A percentile compares a stretch with the other conserved stretches of the same genome.
These are phyloP conservation scores for Drosophila nigromelanica DNA, from an alignment of 1,140 invertebrate genomes.

Conservation along the genomic window DNA sequence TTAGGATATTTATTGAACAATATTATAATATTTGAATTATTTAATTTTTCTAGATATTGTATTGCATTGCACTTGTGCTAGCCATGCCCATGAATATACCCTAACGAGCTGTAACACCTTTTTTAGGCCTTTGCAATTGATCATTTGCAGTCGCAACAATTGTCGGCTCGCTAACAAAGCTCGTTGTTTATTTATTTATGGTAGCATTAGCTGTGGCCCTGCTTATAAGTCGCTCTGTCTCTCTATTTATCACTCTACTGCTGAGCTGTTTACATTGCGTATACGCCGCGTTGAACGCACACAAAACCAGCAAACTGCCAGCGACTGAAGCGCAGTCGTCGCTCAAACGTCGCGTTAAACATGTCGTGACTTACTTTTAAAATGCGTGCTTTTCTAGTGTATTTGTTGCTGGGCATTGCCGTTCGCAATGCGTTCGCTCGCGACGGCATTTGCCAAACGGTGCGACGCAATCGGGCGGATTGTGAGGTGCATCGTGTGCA, in stretches of 20 bases:
- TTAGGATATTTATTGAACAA: too few species aligned
- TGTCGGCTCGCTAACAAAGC: constrained; percentile 44
- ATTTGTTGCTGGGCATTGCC: neutral
- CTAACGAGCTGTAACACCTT: neutral
- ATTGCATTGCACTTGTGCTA: neutral
- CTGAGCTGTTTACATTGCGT: constrained; percentile 41
- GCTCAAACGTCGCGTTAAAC: constrained; percentile 31
- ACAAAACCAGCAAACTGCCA: constrained; percentile 31
- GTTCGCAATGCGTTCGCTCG: neutral
- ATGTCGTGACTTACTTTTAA: constrained; percentile 36
- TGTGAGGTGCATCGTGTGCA: constrained; percentile 85
- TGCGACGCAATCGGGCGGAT: constrained; percentile 84
- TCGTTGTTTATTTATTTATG: constrained; percentile 53
- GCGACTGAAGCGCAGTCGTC: constrained; percentile 33
- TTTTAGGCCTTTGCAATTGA: constrained; percentile 5
- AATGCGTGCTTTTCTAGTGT: constrained; percentile 8
- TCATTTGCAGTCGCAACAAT: constrained; percentile 22
- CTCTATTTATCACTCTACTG: neutral
- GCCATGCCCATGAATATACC: neutral
- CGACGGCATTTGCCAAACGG: constrained; percentile 57
- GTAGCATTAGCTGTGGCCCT: constrained; percentile 18
- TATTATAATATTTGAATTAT: too few species aligned
- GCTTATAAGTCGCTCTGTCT: neutral
- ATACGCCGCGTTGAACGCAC: constrained; percentile 42
- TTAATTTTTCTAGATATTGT: neutral